Percentiles rank a stretch among this genome's conserved stretches.
phyloP scores from a whole-genome alignment of 2,797 vertebrate genomes.

The Neostethus bicornis region DNA sequence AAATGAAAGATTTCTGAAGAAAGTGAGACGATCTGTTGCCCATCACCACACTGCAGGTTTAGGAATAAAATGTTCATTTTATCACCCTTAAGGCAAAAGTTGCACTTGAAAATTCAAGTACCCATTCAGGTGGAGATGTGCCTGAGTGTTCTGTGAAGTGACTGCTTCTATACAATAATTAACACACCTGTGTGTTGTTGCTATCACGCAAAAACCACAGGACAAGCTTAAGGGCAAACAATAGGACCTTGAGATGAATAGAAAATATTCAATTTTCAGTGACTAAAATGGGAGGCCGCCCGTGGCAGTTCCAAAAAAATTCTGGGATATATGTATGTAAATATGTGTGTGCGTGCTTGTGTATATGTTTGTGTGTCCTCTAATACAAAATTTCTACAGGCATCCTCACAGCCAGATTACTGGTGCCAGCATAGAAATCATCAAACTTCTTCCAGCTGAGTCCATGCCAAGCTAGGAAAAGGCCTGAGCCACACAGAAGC shows the following conservation, averaged over 20 bases:
- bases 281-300: conserved; percentile 1
- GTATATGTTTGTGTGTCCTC: conserved; percentile 8
- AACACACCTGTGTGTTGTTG: background rate
- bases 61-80: background rate
- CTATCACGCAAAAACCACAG: conserved; percentile 26
- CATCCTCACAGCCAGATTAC: conserved; percentile 22
- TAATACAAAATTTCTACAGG: conserved; percentile 12
- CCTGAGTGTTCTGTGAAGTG: conserved; percentile 11
- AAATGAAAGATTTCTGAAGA: background rate
- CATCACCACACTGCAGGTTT: background rate
- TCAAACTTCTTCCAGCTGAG: conserved; percentile 13
- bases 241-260: conserved; percentile 22
- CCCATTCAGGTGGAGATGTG: conserved; percentile 22
- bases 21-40: background rate
- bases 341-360: background rate
- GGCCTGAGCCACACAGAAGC: background rate
- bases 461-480: conserved; percentile 29
- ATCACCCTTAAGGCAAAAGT: background rate
- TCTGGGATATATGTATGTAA: too few species aligned
- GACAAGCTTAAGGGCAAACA: conserved; percentile 43
- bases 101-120: background rate
- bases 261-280: background rate
- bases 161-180: conserved; percentile 11
- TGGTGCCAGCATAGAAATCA: conserved; percentile 46
- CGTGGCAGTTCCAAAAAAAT: background rate